Base-by-base conservation (phyloP, 1,140 invertebrate species). In the Heliconius hermathena region DNA sequence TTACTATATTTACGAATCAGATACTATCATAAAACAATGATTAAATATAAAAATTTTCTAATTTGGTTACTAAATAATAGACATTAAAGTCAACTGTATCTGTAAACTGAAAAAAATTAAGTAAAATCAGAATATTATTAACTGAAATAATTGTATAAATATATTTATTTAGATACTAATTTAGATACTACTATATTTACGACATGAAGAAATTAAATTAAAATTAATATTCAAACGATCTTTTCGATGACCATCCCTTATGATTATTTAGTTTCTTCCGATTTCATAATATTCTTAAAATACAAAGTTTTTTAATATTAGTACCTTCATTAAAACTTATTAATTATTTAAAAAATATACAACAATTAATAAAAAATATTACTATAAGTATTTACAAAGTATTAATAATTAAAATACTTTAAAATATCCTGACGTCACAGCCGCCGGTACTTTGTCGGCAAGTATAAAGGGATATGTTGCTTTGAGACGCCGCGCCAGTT, bases 381-480 rank as follows among this genome's bases (percentile, higher is more conserved):
- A 38, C 29, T 72, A 72, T 38, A 72, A 20, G 6, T 2, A 72
- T 72, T 72, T n/a, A 38, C 16, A 72, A 72, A n/a, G n/a, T 20
- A 20, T 72, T 20, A 38, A 72, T 41, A 38, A 72, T 3, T 36
- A 72, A 72, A 72, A 72, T 41, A 38, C 29, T 72, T 38, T 38
- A 80, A 80, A 77, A 49, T 60, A 77, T 73, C 57, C 60, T 60
- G 73, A 90, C 90, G 90, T 92, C 90, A 91, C 82, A 82, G 49
- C 88, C 91, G 87, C 82, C 85, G 83, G 83, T 77, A 66, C 78
- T 83, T 90, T 91, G 89, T 92, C 90, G 91, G 90, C 82, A 85
- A 87, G 78, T 92, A 91, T 93, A 94, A 92, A 93, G 85, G 60
- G 82, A 75, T 81, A 87, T 83, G 90, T 72, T 84, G 76, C 88